Evolutionary conservation across 1,140 invertebrate species (phyloP).

Genomic region (Hyphantria cunea): DNA sequence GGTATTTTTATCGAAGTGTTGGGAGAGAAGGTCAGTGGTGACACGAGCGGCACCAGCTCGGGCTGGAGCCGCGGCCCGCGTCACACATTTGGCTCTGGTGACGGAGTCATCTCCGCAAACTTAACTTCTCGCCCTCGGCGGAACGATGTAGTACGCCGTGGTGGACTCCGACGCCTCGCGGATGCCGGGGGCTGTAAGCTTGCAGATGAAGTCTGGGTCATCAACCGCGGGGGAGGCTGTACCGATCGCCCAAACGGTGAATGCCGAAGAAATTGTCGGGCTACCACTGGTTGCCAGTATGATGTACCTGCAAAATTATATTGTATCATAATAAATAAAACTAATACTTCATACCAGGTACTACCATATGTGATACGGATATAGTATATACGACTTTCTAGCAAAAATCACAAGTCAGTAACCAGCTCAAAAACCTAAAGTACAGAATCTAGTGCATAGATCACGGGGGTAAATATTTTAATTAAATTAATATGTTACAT

Average conservation of each 20-base stretch:
- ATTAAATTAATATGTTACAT: too few species aligned
- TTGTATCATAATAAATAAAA: too few species aligned
- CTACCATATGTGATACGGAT: too few species aligned
- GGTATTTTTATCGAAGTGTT: slow-evolving; percentile 36
- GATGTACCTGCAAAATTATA: slow-evolving; percentile 51
- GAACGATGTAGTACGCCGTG: slow-evolving; percentile 64
- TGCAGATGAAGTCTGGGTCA: slow-evolving; percentile 69
- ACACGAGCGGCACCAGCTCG: slow-evolving; percentile 71
- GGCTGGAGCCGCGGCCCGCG: slow-evolving; percentile 74
- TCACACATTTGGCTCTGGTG: slow-evolving; percentile 62
- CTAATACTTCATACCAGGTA: too few species aligned
- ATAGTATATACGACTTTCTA: too few species aligned
- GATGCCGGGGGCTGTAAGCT: slow-evolving; percentile 60
- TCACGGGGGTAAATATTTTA: too few species aligned
- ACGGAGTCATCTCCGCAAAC: slow-evolving; percentile 74
- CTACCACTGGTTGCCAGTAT: slow-evolving; percentile 85
- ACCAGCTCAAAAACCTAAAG: too few species aligned
- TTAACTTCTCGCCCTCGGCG: slow-evolving; percentile 80
- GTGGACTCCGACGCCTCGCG: slow-evolving; percentile 51
- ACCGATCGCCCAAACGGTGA: slow-evolving; percentile 82
- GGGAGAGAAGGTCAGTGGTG: slow-evolving; percentile 42
- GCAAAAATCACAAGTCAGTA: too few species aligned
- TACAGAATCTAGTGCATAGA: too few species aligned
- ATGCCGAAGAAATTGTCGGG: slow-evolving; percentile 84
- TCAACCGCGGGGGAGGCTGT: slow-evolving; percentile 53